Percentiles rank a stretch among this genome's conserved stretches.
Conservation (phyloP, 2,797 vertebrate species). For the Ambastaia sidthimunki region DNA sequence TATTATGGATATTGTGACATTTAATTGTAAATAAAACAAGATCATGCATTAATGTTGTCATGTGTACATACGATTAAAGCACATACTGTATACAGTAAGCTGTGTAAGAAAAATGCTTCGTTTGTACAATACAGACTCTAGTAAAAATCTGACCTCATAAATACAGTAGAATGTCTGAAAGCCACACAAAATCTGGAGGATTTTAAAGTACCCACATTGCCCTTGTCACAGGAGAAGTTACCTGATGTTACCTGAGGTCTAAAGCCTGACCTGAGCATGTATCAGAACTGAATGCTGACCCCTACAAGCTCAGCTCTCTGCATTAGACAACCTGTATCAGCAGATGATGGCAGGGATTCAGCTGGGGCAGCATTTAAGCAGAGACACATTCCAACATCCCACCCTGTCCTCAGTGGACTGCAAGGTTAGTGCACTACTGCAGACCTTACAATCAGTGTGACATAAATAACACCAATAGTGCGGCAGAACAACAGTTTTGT, state of each 20-base stretch:
- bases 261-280: slow-evolving; percentile 48
- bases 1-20: neutral
- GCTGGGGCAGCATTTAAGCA: slow-evolving; percentile 47
- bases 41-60: neutral
- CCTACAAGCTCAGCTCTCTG: slow-evolving; percentile 49
- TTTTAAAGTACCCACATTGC: slow-evolving; percentile 24
- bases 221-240: slow-evolving; percentile 33
- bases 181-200: slow-evolving; percentile 9
- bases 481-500: neutral
- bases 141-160: neutral
- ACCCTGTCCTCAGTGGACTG: slow-evolving; percentile 40
- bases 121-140: neutral
- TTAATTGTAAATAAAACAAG: neutral
- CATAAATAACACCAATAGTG: slow-evolving; percentile 52
- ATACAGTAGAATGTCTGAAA: slow-evolving; percentile 3
- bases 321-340: slow-evolving; percentile 55
- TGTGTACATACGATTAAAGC: neutral
- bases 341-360: slow-evolving; percentile 51
- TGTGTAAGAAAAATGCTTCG: neutral
- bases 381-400: slow-evolving; percentile 17
- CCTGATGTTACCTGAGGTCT: slow-evolving; percentile 44
- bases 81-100: neutral
- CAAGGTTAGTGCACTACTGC: slow-evolving; percentile 51
- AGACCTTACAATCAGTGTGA: slow-evolving; percentile 9
- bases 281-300: slow-evolving; percentile 43